Evolutionary conservation across 2,888 invertebrate genomes (phyloP).

Genomic region (Resseliella maxima): DNA sequence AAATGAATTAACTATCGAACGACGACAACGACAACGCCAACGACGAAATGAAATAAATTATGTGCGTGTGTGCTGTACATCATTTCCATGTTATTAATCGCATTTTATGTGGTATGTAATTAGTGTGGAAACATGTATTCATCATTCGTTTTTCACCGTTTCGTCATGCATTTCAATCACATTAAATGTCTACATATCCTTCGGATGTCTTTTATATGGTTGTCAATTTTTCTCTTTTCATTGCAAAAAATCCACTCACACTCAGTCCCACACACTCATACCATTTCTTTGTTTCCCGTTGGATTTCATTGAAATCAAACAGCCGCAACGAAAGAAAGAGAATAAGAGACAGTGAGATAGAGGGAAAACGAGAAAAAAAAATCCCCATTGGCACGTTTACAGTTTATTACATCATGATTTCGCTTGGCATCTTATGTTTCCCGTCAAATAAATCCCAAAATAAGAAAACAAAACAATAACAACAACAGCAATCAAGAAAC

Average conservation of each 20-base stretch:
- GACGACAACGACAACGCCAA: no score
- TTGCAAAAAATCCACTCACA: not conserved
- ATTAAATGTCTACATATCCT: constrained; percentile 38
- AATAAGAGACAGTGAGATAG: no score
- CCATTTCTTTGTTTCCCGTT: not conserved
- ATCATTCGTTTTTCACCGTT: constrained; percentile 26
- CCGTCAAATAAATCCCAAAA: not conserved
- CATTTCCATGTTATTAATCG: constrained; percentile 40
- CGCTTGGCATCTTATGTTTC: constrained; percentile 1
- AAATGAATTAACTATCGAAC: not conserved
- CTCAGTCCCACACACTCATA: not conserved
- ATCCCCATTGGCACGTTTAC: constrained; percentile 5
- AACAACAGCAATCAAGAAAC: not conserved
- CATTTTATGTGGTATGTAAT: constrained; percentile 50
- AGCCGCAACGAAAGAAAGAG: constrained; percentile 3
- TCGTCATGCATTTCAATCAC: not conserved
- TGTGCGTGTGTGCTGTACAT: constrained; percentile 24
- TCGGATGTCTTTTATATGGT: not conserved
- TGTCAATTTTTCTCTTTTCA: constrained; percentile 25
- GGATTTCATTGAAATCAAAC: constrained; percentile 28
- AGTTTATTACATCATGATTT: constrained; percentile 47
- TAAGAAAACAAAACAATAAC: not conserved
- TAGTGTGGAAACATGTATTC: constrained; percentile 46
- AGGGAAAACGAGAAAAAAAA: no score
- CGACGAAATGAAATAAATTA: constrained; percentile 41